Evolutionary conservation across 1,140 invertebrate genomes (phyloP).

Genomic region (Trichonephila clavipes): DNA sequence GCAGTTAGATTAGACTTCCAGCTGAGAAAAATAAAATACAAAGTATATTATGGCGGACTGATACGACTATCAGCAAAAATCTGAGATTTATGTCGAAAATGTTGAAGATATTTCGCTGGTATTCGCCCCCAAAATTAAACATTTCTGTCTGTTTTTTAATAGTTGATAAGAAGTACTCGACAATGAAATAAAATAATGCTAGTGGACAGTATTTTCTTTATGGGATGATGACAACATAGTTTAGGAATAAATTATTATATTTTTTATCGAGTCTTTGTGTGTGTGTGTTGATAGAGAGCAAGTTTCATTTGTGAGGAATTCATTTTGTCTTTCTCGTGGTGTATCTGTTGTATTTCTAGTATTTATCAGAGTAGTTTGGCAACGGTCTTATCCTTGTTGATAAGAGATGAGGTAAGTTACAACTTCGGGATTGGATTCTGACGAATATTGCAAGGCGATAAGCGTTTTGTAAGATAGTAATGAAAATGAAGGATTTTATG

Average conservation of each 20-base stretch:
- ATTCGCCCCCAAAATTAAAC: not conserved
- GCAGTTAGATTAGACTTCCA: not conserved
- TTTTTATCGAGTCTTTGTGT: not conserved
- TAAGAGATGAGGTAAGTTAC: not conserved
- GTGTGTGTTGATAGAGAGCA: not conserved
- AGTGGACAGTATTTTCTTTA: not conserved
- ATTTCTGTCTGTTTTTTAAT: not conserved
- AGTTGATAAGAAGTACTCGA: not conserved
- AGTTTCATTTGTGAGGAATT: not conserved
- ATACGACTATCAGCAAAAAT: not conserved
- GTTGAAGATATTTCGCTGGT: not conserved
- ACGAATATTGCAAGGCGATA: not conserved
- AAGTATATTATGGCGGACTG: not conserved
- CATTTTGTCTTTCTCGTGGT: not conserved
- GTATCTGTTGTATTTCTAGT: not conserved
- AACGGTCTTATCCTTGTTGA: not conserved
- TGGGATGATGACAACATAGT: not conserved
- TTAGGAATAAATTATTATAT: not conserved
- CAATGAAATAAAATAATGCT: not conserved
- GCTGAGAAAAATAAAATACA: not conserved
- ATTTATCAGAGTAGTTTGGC: not conserved
- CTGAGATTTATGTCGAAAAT: constrained; percentile 2
- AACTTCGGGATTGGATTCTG: not conserved
- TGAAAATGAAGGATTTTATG: not conserved
- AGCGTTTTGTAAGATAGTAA: not conserved